Percentiles rank a stretch among this genome's conserved stretches.
phyloP scores from a whole-genome alignment of 2,888 invertebrate genomes.

The Beris chalybata region DNA sequence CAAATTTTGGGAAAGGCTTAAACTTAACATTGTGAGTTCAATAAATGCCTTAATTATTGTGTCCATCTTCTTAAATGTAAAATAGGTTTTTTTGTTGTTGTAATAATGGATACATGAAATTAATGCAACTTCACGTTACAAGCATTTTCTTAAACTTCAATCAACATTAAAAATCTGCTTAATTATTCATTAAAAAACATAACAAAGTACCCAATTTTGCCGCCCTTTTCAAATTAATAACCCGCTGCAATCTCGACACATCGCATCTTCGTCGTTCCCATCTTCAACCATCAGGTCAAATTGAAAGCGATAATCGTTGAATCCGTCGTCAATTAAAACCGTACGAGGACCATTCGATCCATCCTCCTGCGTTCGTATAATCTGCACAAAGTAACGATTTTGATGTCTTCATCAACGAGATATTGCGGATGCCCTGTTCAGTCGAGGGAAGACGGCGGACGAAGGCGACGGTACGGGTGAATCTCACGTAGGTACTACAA shows the following conservation, averaged over 20 bases:
- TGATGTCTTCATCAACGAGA: conserved; percentile 31
- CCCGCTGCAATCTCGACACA: neutral
- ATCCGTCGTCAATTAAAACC: conserved; percentile 31
- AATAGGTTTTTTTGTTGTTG: too few relatives aligned
- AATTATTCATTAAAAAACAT: too few relatives aligned
- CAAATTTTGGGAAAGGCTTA: too few relatives aligned
- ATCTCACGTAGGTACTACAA: conserved; percentile 18
- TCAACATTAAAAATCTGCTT: too few relatives aligned
- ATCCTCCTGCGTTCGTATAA: conserved; percentile 24
- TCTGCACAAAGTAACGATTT: conserved; percentile 31
- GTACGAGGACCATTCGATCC: conserved; percentile 19
- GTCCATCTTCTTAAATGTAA: too few relatives aligned
- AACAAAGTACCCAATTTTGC: too few relatives aligned
- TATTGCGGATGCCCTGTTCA: neutral
- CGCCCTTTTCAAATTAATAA: too few relatives aligned
- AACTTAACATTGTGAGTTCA: too few relatives aligned
- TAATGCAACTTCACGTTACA: too few relatives aligned
- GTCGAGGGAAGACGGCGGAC: neutral
- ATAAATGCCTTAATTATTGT: too few relatives aligned
- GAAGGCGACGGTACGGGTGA: conserved; percentile 17
- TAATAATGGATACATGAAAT: too few relatives aligned
- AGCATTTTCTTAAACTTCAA: too few relatives aligned
- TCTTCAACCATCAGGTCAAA: conserved; percentile 12
- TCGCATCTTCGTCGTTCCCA: conserved; percentile 24
- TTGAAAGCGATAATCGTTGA: conserved; percentile 31